Evolutionary conservation across 2,113 vertebrate genomes (phyloP).

Genomic region (Myrmophylax atrothorax): DNA sequence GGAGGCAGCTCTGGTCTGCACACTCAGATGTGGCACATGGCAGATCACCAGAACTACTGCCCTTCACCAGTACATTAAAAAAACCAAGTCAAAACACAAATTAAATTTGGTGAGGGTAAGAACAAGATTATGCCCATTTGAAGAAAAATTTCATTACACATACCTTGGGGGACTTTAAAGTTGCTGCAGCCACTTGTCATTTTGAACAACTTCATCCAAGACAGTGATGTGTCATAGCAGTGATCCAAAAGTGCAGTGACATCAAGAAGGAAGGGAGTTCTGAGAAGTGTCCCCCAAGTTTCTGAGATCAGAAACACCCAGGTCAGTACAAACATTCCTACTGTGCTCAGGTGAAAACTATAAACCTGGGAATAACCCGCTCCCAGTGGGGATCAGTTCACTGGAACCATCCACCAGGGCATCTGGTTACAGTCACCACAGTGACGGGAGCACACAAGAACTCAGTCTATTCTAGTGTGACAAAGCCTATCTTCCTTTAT

Average conservation of each 20-base stretch:
- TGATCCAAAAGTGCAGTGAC: neutral
- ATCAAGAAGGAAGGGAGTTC: neutral
- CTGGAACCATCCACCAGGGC: neutral
- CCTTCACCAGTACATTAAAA: neutral
- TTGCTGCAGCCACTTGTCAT: neutral
- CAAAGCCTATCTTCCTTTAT: neutral
- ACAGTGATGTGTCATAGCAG: neutral
- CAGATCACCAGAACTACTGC: neutral
- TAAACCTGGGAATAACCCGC: neutral
- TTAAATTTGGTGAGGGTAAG: neutral
- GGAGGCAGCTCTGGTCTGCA: neutral
- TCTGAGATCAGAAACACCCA: neutral
- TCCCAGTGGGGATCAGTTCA: neutral
- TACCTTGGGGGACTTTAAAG: neutral
- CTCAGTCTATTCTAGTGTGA: neutral
- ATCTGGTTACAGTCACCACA: neutral
- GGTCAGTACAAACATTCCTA: neutral
- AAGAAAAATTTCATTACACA: neutral
- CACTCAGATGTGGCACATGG: too few species aligned
- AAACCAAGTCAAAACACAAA: neutral
- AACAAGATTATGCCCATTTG: accelerated
- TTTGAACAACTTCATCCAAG: neutral
- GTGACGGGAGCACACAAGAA: neutral
- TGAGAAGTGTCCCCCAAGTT: neutral
- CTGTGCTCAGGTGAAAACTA: neutral